Evolutionary conservation across 2,888 invertebrate genomes (phyloP).

Genomic region (Lobophora halterata): DNA sequence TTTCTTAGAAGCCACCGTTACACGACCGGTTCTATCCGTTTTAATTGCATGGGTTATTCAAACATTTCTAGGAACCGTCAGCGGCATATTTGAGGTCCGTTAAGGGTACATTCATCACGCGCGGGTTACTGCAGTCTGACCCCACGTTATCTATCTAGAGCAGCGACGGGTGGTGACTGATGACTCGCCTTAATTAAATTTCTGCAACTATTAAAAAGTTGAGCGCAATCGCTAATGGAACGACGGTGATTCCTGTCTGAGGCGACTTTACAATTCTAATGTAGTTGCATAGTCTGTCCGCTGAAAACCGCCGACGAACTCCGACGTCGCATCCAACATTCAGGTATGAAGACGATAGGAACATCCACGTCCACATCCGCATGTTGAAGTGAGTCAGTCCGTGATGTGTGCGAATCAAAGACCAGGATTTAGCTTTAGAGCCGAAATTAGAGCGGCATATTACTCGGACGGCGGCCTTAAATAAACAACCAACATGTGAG

Average conservation of each 20-base stretch:
- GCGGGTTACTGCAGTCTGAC: constrained; percentile 71
- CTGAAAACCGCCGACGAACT: constrained; percentile 57
- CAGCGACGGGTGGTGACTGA: constrained; percentile 77
- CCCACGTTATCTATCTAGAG: constrained; percentile 71
- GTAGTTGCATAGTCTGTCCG: constrained; percentile 59
- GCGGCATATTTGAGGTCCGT: constrained; percentile 74
- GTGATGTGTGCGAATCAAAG: constrained; percentile 50
- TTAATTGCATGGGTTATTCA: constrained; percentile 70
- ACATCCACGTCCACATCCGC: constrained; percentile 53
- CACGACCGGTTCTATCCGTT: constrained; percentile 40
- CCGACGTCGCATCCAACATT: constrained; percentile 66
- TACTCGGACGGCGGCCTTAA: constrained; percentile 42
- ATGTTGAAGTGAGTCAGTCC: constrained; percentile 48
- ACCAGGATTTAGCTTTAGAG: constrained; percentile 41
- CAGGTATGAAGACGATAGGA: constrained; percentile 59
- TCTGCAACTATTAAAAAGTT: constrained; percentile 53
- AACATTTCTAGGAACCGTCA: constrained; percentile 63
- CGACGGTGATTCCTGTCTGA: constrained; percentile 46
- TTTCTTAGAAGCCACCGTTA: constrained; percentile 51
- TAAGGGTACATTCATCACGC: constrained; percentile 73
- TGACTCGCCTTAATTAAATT: constrained; percentile 78
- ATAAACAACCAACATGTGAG: constrained; percentile 45
- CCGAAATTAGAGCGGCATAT: constrained; percentile 52
- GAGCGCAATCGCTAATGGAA: constrained; percentile 39
- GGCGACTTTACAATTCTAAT: constrained; percentile 55